Conservation (phyloP, 2,888 invertebrate species). For the Chromoteleia sp. region DNA sequence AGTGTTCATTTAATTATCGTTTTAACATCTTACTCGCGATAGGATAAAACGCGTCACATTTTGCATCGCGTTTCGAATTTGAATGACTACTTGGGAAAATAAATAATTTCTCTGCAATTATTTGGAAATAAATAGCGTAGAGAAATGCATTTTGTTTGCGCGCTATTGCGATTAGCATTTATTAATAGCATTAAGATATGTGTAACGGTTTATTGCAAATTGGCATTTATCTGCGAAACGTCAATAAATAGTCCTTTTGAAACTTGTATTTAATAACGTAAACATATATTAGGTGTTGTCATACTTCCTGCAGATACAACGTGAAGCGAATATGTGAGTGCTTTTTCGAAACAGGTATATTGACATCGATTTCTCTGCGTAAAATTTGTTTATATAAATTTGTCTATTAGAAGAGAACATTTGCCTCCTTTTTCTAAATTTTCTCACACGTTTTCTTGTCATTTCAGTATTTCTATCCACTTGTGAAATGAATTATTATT, state of each 20-base stretch:
- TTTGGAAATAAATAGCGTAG: not conserved
- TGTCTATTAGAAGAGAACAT: no score
- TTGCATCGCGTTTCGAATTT: constrained; percentile 2
- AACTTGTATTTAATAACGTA: not conserved
- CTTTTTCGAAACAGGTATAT: constrained; percentile 37
- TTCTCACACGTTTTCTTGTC: no score
- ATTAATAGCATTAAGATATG: not conserved
- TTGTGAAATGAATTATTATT: no score
- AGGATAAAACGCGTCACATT: not conserved
- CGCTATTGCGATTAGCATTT: not conserved
- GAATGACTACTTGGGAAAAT: not conserved
- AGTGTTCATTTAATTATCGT: constrained; percentile 11
- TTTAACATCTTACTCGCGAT: constrained; percentile 3
- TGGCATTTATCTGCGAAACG: not conserved
- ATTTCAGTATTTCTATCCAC: no score
- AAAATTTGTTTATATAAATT: no score
- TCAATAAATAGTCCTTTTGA: constrained; percentile 6
- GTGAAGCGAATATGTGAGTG: not conserved
- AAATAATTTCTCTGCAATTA: not conserved
- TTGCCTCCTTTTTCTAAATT: no score
- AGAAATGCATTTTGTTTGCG: not conserved
- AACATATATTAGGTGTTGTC: constrained; percentile 3
- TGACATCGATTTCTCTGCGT: no score
- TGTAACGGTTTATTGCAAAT: constrained; percentile 1
- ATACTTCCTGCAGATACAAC: constrained; percentile 5